A percentile compares a stretch with the other conserved stretches of the same genome.
Conservation (phyloP, 92 coral and sea anemone genomes). For the Phenganax stokvisi region DNA sequence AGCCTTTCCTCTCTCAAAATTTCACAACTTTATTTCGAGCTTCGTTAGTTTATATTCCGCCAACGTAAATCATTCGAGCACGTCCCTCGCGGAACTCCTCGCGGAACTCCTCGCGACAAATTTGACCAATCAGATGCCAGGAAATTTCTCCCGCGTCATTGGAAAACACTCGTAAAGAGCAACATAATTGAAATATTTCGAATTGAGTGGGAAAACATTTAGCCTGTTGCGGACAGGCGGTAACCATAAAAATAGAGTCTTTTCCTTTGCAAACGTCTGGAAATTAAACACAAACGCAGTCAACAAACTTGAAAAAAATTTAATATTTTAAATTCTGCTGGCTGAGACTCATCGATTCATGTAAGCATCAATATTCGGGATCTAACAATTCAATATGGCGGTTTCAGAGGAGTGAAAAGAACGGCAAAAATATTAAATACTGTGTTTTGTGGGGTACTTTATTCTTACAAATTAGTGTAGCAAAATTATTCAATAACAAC, state of each 20-base stretch:
- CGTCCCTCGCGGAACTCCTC: slow-evolving; percentile 19
- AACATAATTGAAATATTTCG: slow-evolving; percentile 17
- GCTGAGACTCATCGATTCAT: not conserved
- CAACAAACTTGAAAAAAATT: too few species aligned
- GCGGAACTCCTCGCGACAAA: slow-evolving; percentile 22
- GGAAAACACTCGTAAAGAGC: slow-evolving; percentile 12
- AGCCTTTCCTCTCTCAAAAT: not conserved
- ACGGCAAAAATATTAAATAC: too few species aligned
- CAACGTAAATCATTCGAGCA: not conserved
- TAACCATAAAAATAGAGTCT: not conserved
- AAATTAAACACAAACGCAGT: not conserved
- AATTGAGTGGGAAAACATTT: slow-evolving; percentile 11
- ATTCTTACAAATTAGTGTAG: not conserved
- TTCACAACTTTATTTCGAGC: not conserved
- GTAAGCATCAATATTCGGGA: slow-evolving; percentile 2
- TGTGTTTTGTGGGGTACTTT: not conserved
- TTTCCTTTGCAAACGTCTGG: not conserved
- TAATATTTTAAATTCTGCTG: too few species aligned
- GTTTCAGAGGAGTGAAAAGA: not conserved
- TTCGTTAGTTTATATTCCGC: slow-evolving; percentile 1
- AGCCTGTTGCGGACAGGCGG: not conserved
- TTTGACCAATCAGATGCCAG: slow-evolving; percentile 22
- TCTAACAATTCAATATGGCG: not conserved
- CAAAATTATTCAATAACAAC: not conserved
- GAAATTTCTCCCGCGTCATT: slow-evolving; percentile 41